phyloP scores from a whole-genome alignment of 2,888 invertebrate genomes.

The Drosophila flavopinicola region DNA sequence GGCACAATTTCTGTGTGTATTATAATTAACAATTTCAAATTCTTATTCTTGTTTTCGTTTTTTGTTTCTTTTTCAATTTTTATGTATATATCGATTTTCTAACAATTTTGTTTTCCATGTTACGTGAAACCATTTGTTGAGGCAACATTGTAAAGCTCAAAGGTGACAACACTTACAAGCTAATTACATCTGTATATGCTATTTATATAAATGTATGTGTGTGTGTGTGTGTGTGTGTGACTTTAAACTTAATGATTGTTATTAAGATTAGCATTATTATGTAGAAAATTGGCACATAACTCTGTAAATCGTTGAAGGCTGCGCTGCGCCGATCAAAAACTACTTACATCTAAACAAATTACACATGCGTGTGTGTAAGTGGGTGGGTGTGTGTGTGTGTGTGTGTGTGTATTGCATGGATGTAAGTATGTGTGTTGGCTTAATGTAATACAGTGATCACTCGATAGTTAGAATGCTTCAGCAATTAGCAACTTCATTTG shows the following conservation, averaged over 20 bases:
- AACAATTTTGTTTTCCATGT: slow-evolving; percentile 67
- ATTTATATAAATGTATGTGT: slow-evolving; percentile 19
- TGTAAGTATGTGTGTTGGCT: slow-evolving; percentile 25
- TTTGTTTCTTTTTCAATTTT: slow-evolving; percentile 10
- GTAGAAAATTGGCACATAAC: slow-evolving; percentile 77
- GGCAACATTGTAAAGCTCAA: slow-evolving; percentile 81
- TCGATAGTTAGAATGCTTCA: neutral
- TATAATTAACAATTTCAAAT: slow-evolving; percentile 73
- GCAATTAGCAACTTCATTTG: neutral
- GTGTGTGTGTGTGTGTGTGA: slow-evolving; percentile 25
- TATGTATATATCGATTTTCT: slow-evolving; percentile 47
- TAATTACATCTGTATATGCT: slow-evolving; percentile 40
- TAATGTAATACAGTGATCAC: slow-evolving; percentile 32
- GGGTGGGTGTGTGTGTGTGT: slow-evolving; percentile 33
- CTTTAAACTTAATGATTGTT: slow-evolving; percentile 46
- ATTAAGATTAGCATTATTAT: slow-evolving; percentile 44
- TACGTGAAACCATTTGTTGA: slow-evolving; percentile 80
- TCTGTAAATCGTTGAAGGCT: slow-evolving; percentile 68
- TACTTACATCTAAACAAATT: slow-evolving; percentile 61
- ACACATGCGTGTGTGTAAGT: slow-evolving; percentile 14
- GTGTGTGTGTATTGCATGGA: slow-evolving; percentile 25
- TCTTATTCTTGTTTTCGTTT: slow-evolving; percentile 23
- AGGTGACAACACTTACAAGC: slow-evolving; percentile 76
- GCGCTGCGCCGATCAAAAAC: slow-evolving; percentile 71
- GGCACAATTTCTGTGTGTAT: slow-evolving; percentile 29